phyloP scores from a whole-genome alignment of 2,797 vertebrate species.

The Otolemur crassicaudatus region DNA sequence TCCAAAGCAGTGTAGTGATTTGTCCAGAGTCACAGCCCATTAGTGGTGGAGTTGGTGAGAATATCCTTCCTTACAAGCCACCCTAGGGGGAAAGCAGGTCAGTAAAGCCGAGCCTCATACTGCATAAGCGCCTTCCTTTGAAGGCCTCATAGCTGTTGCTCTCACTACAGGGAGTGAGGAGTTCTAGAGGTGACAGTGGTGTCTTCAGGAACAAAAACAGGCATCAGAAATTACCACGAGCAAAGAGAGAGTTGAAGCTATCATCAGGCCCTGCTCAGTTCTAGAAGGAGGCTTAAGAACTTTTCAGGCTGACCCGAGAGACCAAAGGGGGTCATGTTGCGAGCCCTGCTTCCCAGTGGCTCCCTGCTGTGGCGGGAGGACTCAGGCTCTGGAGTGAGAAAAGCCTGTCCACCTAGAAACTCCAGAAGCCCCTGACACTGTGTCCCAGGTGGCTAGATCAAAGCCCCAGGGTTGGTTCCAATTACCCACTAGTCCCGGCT shows the following conservation, averaged over 20 bases:
- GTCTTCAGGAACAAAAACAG: background rate
- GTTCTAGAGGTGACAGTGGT: background rate
- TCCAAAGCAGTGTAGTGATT: background rate
- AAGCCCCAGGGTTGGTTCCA: background rate
- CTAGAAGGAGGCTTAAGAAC: background rate
- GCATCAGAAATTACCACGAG: background rate
- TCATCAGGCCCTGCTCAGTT: background rate
- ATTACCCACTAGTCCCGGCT: background rate
- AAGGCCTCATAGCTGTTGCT: background rate
- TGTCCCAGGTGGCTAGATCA: background rate
- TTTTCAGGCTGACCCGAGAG: background rate
- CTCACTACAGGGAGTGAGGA: background rate
- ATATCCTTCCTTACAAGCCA: background rate
- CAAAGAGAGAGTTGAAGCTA: background rate
- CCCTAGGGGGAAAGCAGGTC: background rate
- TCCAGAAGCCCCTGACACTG: background rate
- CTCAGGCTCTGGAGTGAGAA: background rate
- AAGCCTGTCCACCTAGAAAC: background rate
- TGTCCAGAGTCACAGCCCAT: background rate
- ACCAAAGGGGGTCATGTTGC: background rate
- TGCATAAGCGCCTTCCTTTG: background rate
- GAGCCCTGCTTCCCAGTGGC: background rate
- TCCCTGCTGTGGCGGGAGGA: background rate
- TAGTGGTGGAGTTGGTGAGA: background rate
- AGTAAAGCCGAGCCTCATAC: background rate